phyloP scores from a whole-genome alignment of 2,113 vertebrate species.

The Martes martes region DNA sequence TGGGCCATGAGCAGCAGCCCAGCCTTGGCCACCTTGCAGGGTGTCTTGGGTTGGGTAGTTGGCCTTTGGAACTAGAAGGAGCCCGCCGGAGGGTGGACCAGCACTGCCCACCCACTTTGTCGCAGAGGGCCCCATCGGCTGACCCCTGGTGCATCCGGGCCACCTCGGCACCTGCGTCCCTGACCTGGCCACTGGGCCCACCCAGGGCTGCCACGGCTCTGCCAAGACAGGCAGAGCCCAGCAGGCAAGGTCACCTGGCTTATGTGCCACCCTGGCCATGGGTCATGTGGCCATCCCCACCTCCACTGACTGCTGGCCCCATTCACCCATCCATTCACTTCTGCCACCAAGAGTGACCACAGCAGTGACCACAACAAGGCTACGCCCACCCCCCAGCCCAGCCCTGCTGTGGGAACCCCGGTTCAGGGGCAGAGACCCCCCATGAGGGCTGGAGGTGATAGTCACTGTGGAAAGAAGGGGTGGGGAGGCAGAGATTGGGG shows the following conservation, averaged over 20 bases:
- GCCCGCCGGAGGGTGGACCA: fast-evolving
- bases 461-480: background rate
- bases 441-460: background rate
- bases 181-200: background rate
- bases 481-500: too few relatives aligned
- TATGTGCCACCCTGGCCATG: background rate
- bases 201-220: background rate
- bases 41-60: too few relatives aligned
- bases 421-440: too few relatives aligned
- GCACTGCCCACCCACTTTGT: background rate
- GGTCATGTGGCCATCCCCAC: background rate
- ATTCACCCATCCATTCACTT: background rate
- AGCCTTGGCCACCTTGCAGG: background rate
- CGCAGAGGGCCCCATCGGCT: fast-evolving
- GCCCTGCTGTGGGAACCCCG: too few relatives aligned
- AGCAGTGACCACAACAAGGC: background rate
- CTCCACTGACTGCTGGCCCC: background rate
- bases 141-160: fast-evolving
- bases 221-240: background rate
- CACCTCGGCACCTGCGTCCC: background rate
- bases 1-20: background rate
- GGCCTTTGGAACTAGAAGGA: background rate
- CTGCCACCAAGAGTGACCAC: background rate
- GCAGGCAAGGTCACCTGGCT: background rate
- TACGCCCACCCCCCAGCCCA: background rate